A percentile compares a stretch with the other conserved stretches of the same genome.
Conservation (phyloP, 2,888 invertebrate genomes). For the Adelphocoris suturalis region DNA sequence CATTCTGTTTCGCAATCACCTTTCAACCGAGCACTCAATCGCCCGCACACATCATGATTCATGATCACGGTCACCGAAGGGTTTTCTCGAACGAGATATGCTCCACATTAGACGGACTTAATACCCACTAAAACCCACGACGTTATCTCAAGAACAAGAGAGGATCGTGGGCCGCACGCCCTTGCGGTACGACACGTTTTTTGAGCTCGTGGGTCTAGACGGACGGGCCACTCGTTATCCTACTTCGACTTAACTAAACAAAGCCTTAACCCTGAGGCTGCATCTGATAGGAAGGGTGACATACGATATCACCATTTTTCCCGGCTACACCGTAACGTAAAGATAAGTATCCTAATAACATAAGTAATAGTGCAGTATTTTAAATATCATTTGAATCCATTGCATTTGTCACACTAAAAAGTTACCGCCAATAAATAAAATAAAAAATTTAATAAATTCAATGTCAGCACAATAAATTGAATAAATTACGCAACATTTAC, state of each 20-base stretch:
- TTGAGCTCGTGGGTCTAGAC: background rate
- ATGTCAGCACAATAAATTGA: too few relatives aligned
- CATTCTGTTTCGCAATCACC: background rate
- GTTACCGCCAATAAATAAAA: too few relatives aligned
- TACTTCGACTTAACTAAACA: background rate
- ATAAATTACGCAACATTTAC: too few relatives aligned
- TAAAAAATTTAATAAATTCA: too few relatives aligned
- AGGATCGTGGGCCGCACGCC: background rate
- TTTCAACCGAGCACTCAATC: background rate
- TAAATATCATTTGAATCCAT: too few relatives aligned
- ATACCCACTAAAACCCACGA: conserved; percentile 9
- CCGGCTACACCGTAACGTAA: background rate
- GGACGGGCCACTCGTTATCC: background rate
- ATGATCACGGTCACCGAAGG: background rate
- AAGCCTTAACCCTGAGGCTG: background rate
- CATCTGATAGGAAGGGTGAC: too few relatives aligned
- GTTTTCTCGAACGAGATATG: background rate
- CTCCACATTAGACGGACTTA: background rate
- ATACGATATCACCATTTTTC: too few relatives aligned
- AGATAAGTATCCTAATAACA: too few relatives aligned
- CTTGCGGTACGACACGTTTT: background rate
- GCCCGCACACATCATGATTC: background rate
- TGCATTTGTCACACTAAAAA: too few relatives aligned
- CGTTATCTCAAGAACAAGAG: background rate
- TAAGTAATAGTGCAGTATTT: too few relatives aligned